Percentiles rank a stretch among this genome's conserved stretches.
These are phyloP conservation scores for Cheilosia vernalis DNA, from an alignment of 2,888 invertebrate genomes.

Conservation along the genomic window DNA sequence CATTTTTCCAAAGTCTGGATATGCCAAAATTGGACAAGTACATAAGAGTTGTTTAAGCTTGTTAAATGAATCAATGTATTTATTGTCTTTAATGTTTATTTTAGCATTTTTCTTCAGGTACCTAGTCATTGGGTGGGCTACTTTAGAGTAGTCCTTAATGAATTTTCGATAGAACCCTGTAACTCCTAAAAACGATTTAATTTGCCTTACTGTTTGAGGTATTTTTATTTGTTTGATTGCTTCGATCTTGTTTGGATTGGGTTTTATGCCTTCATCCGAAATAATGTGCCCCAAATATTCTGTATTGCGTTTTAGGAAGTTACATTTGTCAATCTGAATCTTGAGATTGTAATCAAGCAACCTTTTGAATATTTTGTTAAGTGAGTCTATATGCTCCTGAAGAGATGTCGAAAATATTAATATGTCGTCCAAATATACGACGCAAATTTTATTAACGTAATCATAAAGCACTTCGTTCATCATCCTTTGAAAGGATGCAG, in stretches of 20 bases:
- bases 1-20: conserved; percentile 34
- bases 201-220: conserved; percentile 1
- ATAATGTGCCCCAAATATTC: conserved; percentile 15
- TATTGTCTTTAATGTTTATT: not conserved
- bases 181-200: conserved; percentile 1
- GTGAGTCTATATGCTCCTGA: conserved; percentile 8
- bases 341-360: conserved; percentile 4
- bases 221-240: conserved; percentile 25
- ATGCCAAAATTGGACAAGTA: conserved; percentile 49
- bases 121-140: conserved; percentile 29
- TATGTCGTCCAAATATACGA: conserved; percentile 24
- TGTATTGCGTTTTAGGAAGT: not conserved
- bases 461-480: not conserved
- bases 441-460: not conserved
- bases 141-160: conserved; percentile 7
- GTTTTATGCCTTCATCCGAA: conserved; percentile 48
- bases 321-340: not conserved
- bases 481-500: no score
- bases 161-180: conserved; percentile 1
- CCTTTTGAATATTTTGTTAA: conserved; percentile 9
- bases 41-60: conserved; percentile 62
- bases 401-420: conserved; percentile 38
- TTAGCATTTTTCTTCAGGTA: conserved; percentile 20
- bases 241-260: conserved; percentile 52
- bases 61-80: conserved; percentile 1